phyloP scores from a whole-genome alignment of 1,140 invertebrate species.

The Asobara japonica region DNA sequence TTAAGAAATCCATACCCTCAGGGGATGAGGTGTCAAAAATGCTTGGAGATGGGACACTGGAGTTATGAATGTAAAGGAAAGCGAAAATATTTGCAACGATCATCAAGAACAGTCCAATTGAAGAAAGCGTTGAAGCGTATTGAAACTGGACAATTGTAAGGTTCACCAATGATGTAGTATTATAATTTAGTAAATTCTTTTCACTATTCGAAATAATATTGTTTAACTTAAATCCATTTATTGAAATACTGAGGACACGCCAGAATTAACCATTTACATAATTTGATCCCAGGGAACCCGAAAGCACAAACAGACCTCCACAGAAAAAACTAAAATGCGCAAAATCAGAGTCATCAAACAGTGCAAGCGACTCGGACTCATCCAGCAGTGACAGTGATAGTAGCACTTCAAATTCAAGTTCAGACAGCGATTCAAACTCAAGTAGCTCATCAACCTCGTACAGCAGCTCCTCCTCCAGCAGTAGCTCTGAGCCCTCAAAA shows the following conservation, averaged over 20 bases:
- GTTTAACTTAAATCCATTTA: no score
- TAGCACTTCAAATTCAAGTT: conserved; percentile 41
- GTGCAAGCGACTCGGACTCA: conserved; percentile 34
- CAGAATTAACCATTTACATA: neutral
- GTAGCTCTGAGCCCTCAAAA: conserved; percentile 44
- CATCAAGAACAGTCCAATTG: conserved; percentile 81
- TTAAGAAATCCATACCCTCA: conserved; percentile 69
- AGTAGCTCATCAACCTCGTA: conserved; percentile 44
- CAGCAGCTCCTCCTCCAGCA: conserved; percentile 46
- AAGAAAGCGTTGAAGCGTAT: conserved; percentile 77
- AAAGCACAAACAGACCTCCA: conserved; percentile 12
- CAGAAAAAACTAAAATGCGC: conserved; percentile 35
- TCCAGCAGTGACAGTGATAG: conserved; percentile 39
- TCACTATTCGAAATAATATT: conserved; percentile 10
- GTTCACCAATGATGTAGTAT: neutral
- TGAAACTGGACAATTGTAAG: conserved; percentile 55
- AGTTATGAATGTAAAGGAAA: conserved; percentile 93
- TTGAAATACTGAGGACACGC: no score
- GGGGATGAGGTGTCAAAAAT: conserved; percentile 88
- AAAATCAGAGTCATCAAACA: conserved; percentile 40
- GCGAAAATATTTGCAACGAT: conserved; percentile 84
- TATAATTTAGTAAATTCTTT: conserved; percentile 18
- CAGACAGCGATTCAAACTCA: conserved; percentile 33
- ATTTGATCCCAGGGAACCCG: conserved; percentile 23
- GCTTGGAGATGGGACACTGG: conserved; percentile 90